Base-by-base conservation (phyloP, 2,113 vertebrate genomes). In the Sarotherodon lohbergeri region DNA sequence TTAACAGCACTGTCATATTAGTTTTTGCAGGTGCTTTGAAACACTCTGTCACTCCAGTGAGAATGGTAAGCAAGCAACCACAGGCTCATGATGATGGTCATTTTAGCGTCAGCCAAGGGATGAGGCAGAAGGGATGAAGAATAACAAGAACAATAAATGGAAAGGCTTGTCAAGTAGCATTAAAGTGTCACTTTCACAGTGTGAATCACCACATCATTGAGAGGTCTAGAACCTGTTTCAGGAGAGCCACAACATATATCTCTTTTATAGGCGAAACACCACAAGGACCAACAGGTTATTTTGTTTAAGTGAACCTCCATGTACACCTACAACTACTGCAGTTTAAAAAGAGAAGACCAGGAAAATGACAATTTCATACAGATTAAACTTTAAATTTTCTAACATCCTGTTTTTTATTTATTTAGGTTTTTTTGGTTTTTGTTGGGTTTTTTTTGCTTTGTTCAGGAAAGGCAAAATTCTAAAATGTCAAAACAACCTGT, bases 111-210 rank as follows among this genome's bases (percentile, higher is more conserved):
- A 80, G 82, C 76, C 56, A 76, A 57, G 34, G 80, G 81, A 50
- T 36, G 48, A 89, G 59, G 66, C 17, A 24, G 55, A 86, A 32
- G 68, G 80, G 78, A 12, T 54, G 87, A 87, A 87, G 90, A 81
- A 87, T 84, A 87, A 92, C 55, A n/a, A 86, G 81, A 78, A 81
- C 81, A 76, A 85, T 50, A 82, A 92, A 87, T 90, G 71, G 55
- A 81, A 89, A 85, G 79, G 54, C 86, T 88, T 90, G 87, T 93
- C 84, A 76, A 93, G 90, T 90, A 85, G 66, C 86, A 81, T 91
- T 81, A 76, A 90, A 88, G 59, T 86, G 87, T 90, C 91, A 71
- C 90, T 90, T 86, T 82, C 19, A 50, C 41, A 76, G 27, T 83
- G 83, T 50, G 86, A 90, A 88, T 90, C 71, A 81, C n/a, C 39